phyloP scores from a whole-genome alignment of 1,140 invertebrate genomes.

The Heliconius himera region DNA sequence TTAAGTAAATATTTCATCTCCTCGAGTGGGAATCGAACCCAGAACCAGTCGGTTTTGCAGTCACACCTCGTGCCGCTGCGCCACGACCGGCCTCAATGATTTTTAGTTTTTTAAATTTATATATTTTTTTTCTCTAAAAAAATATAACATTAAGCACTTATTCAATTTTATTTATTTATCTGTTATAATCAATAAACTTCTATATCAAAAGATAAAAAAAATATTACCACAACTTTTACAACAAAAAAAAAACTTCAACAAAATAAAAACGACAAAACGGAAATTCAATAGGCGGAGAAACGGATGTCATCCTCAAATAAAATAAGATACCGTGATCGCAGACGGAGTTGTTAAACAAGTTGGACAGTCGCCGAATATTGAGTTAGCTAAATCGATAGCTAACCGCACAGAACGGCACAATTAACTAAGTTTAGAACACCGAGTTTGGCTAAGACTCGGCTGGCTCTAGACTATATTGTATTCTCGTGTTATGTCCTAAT shows the following conservation, averaged over 20 bases:
- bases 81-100: too few species aligned
- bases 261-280: background rate
- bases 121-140: too few species aligned
- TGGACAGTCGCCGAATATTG: slow-evolving; percentile 28
- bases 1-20: too few species aligned
- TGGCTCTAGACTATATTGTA: slow-evolving; percentile 24
- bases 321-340: slow-evolving; percentile 5
- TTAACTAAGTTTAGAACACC: slow-evolving; percentile 38
- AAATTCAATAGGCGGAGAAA: slow-evolving; percentile 5
- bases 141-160: too few species aligned
- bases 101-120: too few species aligned
- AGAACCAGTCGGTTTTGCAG: too few species aligned
- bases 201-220: background rate
- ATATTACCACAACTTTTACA: background rate
- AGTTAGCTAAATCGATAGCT: slow-evolving; percentile 38
- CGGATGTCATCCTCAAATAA: background rate
- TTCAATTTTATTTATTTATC: too few species aligned
- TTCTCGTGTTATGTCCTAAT: slow-evolving; percentile 25
- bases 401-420: slow-evolving; percentile 37
- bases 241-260: background rate
- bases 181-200: too few species aligned
- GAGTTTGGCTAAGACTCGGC: slow-evolving; percentile 32
- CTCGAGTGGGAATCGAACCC: too few species aligned
- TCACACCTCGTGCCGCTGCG: too few species aligned
- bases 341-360: slow-evolving; percentile 22